Percentiles rank a stretch among this genome's conserved stretches.
Conservation (phyloP, 1,140 invertebrate species). For the Cyphomyrmex costatus region DNA sequence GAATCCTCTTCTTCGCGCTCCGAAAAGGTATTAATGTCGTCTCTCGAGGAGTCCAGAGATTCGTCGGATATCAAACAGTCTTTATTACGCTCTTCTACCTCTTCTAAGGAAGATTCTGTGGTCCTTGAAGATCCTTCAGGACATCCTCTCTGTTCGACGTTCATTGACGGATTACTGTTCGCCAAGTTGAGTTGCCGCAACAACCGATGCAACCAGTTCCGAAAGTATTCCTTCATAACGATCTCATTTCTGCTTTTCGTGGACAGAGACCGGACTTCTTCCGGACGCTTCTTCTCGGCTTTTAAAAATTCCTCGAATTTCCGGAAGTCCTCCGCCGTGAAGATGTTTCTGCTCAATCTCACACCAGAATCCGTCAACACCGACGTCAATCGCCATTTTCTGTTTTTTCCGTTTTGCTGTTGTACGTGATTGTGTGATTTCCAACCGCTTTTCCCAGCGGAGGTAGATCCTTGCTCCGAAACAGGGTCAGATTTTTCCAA, state of each 20-base stretch:
- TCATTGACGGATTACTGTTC: neutral
- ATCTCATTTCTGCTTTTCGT: conserved; percentile 14
- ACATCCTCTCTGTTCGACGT: neutral
- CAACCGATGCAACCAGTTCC: conserved; percentile 21
- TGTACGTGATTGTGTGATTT: neutral
- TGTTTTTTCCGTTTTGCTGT: neutral
- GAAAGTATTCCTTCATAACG: conserved; percentile 33
- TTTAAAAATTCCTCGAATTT: conserved; percentile 12
- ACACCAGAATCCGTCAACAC: neutral
- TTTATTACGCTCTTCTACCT: neutral
- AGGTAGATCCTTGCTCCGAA: conserved; percentile 1
- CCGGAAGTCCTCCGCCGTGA: conserved; percentile 7
- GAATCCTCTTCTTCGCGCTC: conserved; percentile 21
- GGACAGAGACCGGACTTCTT: conserved; percentile 11
- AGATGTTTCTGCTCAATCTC: conserved; percentile 14
- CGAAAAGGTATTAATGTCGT: neutral
- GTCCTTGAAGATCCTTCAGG: neutral
- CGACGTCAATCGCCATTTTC: conserved; percentile 11
- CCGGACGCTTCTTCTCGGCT: neutral
- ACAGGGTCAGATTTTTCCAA: neutral
- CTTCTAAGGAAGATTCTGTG: neutral
- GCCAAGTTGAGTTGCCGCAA: conserved; percentile 17
- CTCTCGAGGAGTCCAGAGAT: neutral
- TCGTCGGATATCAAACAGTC: neutral
- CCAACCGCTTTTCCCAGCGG: neutral